Evolutionary conservation across 2,797 vertebrate species (phyloP), one percentile per base, ranked within the genome.

Genomic region (Etheostoma perlongum): DNA sequence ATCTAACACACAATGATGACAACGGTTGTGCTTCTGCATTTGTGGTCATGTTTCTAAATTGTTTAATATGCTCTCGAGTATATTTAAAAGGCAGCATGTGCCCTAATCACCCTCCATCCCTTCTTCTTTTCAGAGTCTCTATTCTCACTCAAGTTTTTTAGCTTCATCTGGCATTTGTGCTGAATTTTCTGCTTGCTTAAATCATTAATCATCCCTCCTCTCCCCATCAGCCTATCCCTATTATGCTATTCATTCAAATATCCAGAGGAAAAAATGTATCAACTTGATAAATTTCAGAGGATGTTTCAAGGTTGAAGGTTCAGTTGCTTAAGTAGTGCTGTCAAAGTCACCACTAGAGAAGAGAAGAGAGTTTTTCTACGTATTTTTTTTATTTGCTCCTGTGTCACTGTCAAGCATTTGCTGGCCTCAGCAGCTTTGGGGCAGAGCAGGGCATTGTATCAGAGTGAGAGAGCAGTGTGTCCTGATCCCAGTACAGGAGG

Each of bases 401-500:
- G 21, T 72, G 71, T 68, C 21, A 5, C 48, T 51, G 67, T 85
- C 30, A 0, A 53, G 30, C 62, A 74, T 84, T 66, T 87, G 86
- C 81, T 85, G 77, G 40, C 78, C 79, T 92, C 85, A 89, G 88
- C 86, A 89, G 74, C 78, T 90, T 81, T 73, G 44, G 74, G 65
- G 70, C 62, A 81, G 72, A 77, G 76, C 55, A 21, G 67, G 73
- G 61, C 71, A 65, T 69, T 83, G 72, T 64, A 78, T 83, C 74
- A 78, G 72, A 69, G 58, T 23, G 27, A 68, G 42, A 60, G 72
- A 84, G 69, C 33, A 49, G 42, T 48, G 54, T 69, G 73, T 72
- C 77, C 76, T 79, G 75, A 84, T 83, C 82, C 69, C 62, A 58
- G 71, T 57, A 68, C 58, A 76, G 74, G 36, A 76, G 74, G 36